Conservation (phyloP, 2,113 vertebrate genomes). For the Bubo bubo region DNA sequence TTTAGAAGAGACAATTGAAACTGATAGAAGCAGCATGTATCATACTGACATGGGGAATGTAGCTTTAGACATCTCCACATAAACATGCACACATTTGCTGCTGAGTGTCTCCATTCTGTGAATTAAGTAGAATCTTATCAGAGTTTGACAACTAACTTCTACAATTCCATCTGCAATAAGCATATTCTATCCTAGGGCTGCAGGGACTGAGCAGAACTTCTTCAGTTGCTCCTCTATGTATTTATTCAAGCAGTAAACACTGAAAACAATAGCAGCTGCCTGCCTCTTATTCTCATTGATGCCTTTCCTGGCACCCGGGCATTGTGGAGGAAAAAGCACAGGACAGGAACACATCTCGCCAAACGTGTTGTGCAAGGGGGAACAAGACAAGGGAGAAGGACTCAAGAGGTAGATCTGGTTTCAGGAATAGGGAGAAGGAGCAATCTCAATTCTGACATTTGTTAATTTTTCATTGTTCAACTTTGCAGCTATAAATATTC, state of each 20-base stretch:
- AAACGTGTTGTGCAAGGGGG: neutral
- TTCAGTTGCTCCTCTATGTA: neutral
- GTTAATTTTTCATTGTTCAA: neutral
- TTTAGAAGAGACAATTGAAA: neutral
- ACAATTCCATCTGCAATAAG: neutral
- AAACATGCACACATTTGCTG: neutral
- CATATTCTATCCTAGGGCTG: neutral
- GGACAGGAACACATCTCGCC: neutral
- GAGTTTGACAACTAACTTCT: neutral
- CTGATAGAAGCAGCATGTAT: neutral
- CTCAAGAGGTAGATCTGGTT: neutral
- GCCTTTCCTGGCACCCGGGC: neutral
- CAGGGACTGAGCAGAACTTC: neutral
- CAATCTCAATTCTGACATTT: neutral
- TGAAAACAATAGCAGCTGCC: neutral
- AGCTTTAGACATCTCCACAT: neutral
- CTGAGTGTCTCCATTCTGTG: neutral
- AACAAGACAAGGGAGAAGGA: neutral
- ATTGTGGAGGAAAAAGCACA: neutral
- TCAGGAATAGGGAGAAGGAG: neutral
- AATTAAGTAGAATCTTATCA: neutral
- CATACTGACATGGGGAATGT: neutral
- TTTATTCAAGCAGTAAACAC: conserved; percentile 2
- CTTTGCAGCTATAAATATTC: neutral
- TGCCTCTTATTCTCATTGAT: neutral